These are phyloP conservation scores for Sabatieria punctata DNA, from an alignment of 2,888 invertebrate species.

Conservation along the genomic window DNA sequence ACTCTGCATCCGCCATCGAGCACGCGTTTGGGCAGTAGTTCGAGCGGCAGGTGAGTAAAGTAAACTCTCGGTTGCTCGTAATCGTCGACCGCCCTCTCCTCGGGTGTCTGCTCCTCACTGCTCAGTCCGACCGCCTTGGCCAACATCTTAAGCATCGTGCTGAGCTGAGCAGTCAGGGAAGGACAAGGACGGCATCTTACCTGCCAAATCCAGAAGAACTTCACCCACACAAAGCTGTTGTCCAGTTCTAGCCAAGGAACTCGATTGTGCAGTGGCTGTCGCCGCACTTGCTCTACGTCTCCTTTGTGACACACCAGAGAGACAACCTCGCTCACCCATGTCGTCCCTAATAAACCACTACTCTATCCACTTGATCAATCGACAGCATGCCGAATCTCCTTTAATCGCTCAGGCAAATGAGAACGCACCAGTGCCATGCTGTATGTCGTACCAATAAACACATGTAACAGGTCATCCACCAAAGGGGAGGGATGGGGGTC, in stretches of 20 bases:
- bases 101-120: background rate
- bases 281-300: slow-evolving; percentile 26
- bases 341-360: slow-evolving; percentile 34
- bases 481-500: too few relatives aligned
- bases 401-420: background rate
- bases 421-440: too few relatives aligned
- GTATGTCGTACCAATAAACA: too few relatives aligned
- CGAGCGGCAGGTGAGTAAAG: slow-evolving; percentile 17
- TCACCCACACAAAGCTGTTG: slow-evolving; percentile 13
- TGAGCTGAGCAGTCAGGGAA: background rate
- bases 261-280: slow-evolving; percentile 24
- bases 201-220: slow-evolving; percentile 8
- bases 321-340: slow-evolving; percentile 36
- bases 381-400: background rate
- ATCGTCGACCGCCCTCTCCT: background rate
- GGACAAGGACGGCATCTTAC: background rate
- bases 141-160: background rate
- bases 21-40: slow-evolving; percentile 14
- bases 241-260: slow-evolving; percentile 22
- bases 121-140: background rate
- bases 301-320: slow-evolving; percentile 34
- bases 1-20: slow-evolving; percentile 10
- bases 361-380: too few relatives aligned
- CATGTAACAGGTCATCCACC: too few relatives aligned
- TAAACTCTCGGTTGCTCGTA: slow-evolving; percentile 7